phyloP scores from a whole-genome alignment of 2,797 vertebrate genomes.

The Phalanger gymnotis region DNA sequence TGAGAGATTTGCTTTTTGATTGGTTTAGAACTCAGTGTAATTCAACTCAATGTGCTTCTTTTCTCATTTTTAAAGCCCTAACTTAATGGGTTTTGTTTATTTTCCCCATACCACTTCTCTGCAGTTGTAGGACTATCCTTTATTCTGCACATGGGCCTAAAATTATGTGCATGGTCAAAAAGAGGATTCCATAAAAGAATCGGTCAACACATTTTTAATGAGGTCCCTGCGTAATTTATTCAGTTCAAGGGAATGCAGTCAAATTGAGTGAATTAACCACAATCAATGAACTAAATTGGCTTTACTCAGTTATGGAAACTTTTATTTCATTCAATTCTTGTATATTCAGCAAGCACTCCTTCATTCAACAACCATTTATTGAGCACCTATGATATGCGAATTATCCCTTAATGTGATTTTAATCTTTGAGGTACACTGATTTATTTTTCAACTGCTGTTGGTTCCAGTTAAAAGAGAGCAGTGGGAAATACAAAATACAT shows the following conservation, averaged over 20 bases:
- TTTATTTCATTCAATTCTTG: neutral
- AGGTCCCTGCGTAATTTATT: neutral
- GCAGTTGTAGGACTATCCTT: neutral
- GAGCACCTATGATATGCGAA: neutral
- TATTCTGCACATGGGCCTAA: constrained; percentile 61
- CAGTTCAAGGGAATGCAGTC: no score
- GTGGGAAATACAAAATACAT: neutral
- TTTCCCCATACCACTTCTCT: neutral
- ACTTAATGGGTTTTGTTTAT: neutral
- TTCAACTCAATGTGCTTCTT: neutral
- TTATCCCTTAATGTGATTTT: neutral
- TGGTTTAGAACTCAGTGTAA: neutral
- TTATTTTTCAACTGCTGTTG: neutral
- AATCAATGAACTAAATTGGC: neutral
- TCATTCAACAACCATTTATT: neutral
- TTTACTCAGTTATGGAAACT: neutral
- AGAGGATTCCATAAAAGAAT: neutral
- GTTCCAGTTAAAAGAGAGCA: neutral
- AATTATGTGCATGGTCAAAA: constrained; percentile 57
- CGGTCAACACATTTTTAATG: constrained; percentile 8
- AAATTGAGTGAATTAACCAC: neutral
- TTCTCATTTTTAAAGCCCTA: neutral
- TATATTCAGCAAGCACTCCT: neutral
- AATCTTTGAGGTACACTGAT: neutral
- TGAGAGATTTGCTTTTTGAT: neutral